Evolutionary conservation across 2,113 vertebrate genomes (phyloP).

Genomic region (Lutjanus erythropterus): DNA sequence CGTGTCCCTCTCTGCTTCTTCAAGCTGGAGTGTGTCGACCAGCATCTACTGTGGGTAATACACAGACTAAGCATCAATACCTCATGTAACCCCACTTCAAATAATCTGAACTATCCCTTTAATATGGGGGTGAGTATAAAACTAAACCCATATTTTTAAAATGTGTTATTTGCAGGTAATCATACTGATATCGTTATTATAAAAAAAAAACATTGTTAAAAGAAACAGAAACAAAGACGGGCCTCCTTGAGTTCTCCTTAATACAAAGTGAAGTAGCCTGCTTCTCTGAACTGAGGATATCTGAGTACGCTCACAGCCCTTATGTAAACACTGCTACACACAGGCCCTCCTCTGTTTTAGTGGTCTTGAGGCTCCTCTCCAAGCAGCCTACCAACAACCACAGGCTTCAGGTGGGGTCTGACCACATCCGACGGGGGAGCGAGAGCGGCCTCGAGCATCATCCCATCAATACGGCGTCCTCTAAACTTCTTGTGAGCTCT

Average conservation of each 20-base stretch:
- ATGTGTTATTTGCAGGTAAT: not conserved
- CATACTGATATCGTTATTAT: not conserved
- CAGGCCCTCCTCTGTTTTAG: conserved; percentile 52
- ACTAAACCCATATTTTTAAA: not conserved
- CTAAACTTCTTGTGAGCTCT: conserved; percentile 76
- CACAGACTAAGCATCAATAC: too few species aligned
- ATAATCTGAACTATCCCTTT: too few species aligned
- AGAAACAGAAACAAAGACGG: conserved; percentile 7
- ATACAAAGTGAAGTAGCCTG: conserved; percentile 37
- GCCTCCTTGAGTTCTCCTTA: conserved; percentile 6
- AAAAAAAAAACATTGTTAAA: conserved; percentile 5
- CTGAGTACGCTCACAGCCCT: conserved; percentile 47
- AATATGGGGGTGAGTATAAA: conserved; percentile 4
- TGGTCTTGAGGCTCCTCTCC: conserved; percentile 41
- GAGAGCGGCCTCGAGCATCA: conserved; percentile 45
- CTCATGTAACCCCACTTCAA: too few species aligned
- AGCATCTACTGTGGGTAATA: too few species aligned
- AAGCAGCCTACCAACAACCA: conserved; percentile 39
- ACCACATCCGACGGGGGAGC: conserved; percentile 49
- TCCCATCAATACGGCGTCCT: conserved; percentile 72
- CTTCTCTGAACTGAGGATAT: conserved; percentile 47
- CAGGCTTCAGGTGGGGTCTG: conserved; percentile 67
- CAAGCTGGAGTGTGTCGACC: too few species aligned
- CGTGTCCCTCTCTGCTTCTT: too few species aligned
- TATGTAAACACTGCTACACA: conserved; percentile 61